A percentile compares a stretch with the other conserved stretches of the same genome.
phyloP scores from a whole-genome alignment of 2,797 vertebrate genomes.

The Spatula versicolor region DNA sequence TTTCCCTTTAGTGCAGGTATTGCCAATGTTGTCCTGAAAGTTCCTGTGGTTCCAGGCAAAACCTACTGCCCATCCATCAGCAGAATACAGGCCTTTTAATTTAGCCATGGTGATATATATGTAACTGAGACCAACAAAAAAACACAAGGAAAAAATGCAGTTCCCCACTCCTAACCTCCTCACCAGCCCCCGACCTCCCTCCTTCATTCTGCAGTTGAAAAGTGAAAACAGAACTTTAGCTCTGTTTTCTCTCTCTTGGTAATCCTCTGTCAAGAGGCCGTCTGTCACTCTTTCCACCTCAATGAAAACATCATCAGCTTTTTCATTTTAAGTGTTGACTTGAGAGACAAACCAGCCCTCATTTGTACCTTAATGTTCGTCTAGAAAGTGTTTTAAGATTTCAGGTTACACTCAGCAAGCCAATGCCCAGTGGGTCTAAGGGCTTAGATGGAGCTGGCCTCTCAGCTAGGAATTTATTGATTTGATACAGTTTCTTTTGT shows the following conservation, averaged over 20 bases:
- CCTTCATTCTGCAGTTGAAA: conserved; percentile 65
- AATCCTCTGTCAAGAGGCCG: conserved; percentile 74
- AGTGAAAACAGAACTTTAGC: conserved; percentile 77
- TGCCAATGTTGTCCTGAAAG: neutral
- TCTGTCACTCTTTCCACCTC: conserved; percentile 71
- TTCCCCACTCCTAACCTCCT: conserved; percentile 1
- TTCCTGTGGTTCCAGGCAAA: conserved; percentile 26
- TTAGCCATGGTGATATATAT: conserved; percentile 74
- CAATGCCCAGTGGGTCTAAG: conserved; percentile 61
- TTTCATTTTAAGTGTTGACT: conserved; percentile 75
- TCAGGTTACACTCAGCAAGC: conserved; percentile 72
- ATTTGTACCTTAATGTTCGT: conserved; percentile 56
- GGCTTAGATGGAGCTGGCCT: conserved; percentile 49
- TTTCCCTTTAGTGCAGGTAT: neutral
- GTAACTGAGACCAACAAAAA: conserved; percentile 73
- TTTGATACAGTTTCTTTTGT: conserved; percentile 78
- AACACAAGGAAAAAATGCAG: conserved; percentile 58
- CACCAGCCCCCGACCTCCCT: neutral
- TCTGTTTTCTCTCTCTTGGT: conserved; percentile 70
- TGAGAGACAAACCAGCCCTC: conserved; percentile 73
- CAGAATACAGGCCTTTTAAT: conserved; percentile 67
- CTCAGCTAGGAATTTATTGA: conserved; percentile 71
- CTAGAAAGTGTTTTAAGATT: conserved; percentile 75
- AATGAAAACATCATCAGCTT: conserved; percentile 73
- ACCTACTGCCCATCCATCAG: conserved; percentile 56